Evolutionary conservation across 2,888 invertebrate genomes (phyloP).

Genomic region (Drosophila suboccidentalis): DNA sequence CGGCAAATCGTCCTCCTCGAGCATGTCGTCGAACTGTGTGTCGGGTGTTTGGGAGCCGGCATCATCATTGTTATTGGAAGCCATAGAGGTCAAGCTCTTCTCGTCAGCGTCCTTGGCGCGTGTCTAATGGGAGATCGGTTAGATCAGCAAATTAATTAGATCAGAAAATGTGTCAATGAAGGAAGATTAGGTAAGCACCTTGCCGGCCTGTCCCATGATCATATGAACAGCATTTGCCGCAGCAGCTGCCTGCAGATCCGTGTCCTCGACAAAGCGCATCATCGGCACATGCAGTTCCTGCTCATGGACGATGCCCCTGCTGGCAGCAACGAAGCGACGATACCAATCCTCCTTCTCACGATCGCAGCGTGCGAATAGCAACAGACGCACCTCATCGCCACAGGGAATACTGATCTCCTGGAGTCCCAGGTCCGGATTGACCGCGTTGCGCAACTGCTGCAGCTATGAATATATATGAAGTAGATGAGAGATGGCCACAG

Average conservation of each 20-base stretch:
- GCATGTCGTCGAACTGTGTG: slow-evolving; percentile 55
- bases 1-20: slow-evolving; percentile 42
- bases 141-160: too few relatives aligned
- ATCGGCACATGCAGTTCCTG: slow-evolving; percentile 83
- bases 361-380: slow-evolving; percentile 84
- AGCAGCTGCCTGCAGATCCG: slow-evolving; percentile 80
- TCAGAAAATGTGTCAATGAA: too few relatives aligned
- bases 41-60: slow-evolving; percentile 53
- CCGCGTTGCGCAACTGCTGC: slow-evolving; percentile 76
- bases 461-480: slow-evolving; percentile 60
- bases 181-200: slow-evolving; percentile 20
- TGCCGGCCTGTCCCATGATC: slow-evolving; percentile 45
- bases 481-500: not conserved
- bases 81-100: slow-evolving; percentile 3
- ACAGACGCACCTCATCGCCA: slow-evolving; percentile 84
- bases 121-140: not conserved
- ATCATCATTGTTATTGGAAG: slow-evolving; percentile 38
- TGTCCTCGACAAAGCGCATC: slow-evolving; percentile 79
- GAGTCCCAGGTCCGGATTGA: slow-evolving; percentile 72
- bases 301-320: slow-evolving; percentile 81
- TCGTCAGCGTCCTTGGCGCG: slow-evolving; percentile 51
- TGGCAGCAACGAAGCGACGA: slow-evolving; percentile 84
- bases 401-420: slow-evolving; percentile 81
- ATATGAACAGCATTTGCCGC: slow-evolving; percentile 77
- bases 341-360: slow-evolving; percentile 86